A percentile compares a stretch with the other conserved stretches of the same genome.
These are phyloP conservation scores for Rugalucina vietnamica DNA, from an alignment of 2,888 invertebrate species.

Conservation along the genomic window DNA sequence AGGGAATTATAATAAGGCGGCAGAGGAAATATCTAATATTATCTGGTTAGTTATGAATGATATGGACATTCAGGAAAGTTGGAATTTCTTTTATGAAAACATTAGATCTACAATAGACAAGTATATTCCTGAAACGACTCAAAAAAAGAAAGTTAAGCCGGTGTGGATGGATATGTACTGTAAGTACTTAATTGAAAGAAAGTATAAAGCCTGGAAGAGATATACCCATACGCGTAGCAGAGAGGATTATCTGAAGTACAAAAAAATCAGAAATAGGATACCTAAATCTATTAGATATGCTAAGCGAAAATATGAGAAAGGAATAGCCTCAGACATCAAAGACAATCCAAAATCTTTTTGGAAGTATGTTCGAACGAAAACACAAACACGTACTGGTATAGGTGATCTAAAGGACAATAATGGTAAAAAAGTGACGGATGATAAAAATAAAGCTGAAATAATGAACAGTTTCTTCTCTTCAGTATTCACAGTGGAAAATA, in stretches of 20 bases:
- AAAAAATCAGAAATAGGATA: not conserved
- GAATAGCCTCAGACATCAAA: not conserved
- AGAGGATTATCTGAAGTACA: not conserved
- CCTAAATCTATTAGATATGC: not conserved
- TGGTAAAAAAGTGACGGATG: not conserved
- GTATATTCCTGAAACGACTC: not conserved
- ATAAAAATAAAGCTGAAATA: not conserved
- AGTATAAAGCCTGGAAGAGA: not conserved
- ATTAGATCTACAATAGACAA: not conserved
- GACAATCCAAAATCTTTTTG: conserved; percentile 3
- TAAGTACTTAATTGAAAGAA: not conserved
- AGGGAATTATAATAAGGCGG: not conserved
- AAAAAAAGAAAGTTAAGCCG: not conserved
- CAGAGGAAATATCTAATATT: not conserved
- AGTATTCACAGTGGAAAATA: not conserved
- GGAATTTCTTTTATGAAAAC: not conserved
- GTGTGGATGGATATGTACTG: conserved; percentile 1
- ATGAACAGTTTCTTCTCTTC: not conserved
- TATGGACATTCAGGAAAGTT: not conserved
- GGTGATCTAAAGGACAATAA: not conserved
- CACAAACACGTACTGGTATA: not conserved
- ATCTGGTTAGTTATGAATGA: not conserved
- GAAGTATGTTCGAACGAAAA: conserved; percentile 4
- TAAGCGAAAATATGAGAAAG: not conserved
- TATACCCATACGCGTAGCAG: not conserved